Base-by-base conservation (phyloP, 1,140 invertebrate genomes). In the Bombus turneri region DNA sequence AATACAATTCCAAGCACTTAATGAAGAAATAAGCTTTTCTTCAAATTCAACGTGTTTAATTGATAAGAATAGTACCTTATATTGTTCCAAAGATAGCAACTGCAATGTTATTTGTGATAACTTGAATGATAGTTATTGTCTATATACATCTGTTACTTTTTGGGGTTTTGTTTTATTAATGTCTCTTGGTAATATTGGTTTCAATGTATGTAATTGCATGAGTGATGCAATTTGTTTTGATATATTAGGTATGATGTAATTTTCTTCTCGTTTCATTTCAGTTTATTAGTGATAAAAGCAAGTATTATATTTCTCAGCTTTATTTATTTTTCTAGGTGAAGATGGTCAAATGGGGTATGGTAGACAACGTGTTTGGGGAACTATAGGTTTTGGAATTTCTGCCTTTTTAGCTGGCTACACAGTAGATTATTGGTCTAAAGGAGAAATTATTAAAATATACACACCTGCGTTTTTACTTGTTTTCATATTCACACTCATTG, bases 171-270 rank as follows among this genome's bases (percentile, higher is more conserved):
- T 98, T 0, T 86, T 97, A 8, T 92, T 98, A 12, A 96, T 97
- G 95, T 96, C 96, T 47, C 81, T 97, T 3, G 97, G 97, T 53
- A 97, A 96, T 3, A 97, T 98, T 86, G 96, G 97, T 31, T 98
- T 97, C 90, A 98, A 98, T 92, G 97, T 98, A 2, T 95, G 96
- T 34, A 98, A 97, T 90, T 97, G 96, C 78, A 97, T 98, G 43
- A 97, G 97, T 59, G 97, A 98, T 94, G 97, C 97, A 39, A 97
- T 98, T 77, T 98, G 97, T 93, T 98, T 98, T 91, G 97, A 98
- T 94, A 95, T 98, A 66, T 96, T 98, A 68, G 97, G 97, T 97
- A 95, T 96, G 93, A 91, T 85, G 25, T 90, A 53, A 62, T 66
- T 83, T 88, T 84, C 47, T 83, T 81, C 28, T 81, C 4, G 6